Evolutionary conservation across 2,113 vertebrate genomes (phyloP), one percentile per base, ranked within the genome.

Genomic region (Rostratula benghalensis): DNA sequence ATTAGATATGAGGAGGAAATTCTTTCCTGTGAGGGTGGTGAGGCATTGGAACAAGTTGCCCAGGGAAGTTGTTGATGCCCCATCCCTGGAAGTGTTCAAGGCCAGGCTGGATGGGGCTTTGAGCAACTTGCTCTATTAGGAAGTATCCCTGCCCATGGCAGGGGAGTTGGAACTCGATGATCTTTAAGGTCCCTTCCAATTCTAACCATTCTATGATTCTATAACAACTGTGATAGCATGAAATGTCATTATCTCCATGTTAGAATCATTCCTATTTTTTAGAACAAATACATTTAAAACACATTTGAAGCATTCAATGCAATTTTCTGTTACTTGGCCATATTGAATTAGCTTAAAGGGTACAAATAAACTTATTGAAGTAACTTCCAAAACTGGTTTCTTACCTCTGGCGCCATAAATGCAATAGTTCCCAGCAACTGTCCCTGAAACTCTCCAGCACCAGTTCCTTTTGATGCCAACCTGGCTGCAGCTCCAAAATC

Each of bases 321-420:
- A 76, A 16, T 48, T n/a, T 50, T 48, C 24, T 43, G 24, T 53
- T 74, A 73, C 56, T 65, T 89, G 24, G 39, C 35, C 74, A 11
- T 41, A 65, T 64, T 73, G 41, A 88, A 48, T 65, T 59, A 73
- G 41, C 13, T 73, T 74, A 22, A 41, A 79, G 70, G 79, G 15
- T 31, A 76, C 57, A 78, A 87, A 74, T 2, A 60, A 75, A 54
- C 6, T 46, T 95, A 83, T 61, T 70, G 51, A 90, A 95, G 37
- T 83, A 70, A 60, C 18, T 96, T 89, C 21, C 31, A 53, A 90
- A 94, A 81, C 19, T n/a, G 45, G 20, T 93, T 91, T 96, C 97
- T 97, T 97, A 99, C 99, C 98, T 99, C 99, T 0, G 99, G 99
- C 76, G 99, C 99, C 99, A 99, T 99, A 96, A 99, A 99, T 14